Conservation (phyloP, 1,140 invertebrate genomes). For the Pemphigus obesinymphae region DNA sequence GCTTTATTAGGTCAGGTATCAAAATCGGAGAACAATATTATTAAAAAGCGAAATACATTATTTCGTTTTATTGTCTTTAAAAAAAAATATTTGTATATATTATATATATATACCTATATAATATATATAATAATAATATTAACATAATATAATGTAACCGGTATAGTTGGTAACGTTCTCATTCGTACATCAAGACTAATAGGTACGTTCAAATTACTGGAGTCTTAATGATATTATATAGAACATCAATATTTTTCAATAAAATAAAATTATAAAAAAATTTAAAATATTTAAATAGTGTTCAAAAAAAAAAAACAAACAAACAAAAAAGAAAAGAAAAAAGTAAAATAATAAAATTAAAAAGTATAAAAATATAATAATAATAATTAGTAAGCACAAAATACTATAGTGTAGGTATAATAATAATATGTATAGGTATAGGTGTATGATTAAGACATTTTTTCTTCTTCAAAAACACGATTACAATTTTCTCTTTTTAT, state of each 20-base stretch:
- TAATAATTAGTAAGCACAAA: slow-evolving; percentile 21
- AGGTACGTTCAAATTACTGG: background rate
- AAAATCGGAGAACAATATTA: background rate
- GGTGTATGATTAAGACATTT: background rate
- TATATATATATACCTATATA: background rate
- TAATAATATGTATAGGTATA: background rate
- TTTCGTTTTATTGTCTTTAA: slow-evolving; percentile 4
- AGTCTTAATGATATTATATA: background rate
- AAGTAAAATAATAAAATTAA: background rate
- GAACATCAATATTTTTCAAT: no score
- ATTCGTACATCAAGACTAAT: background rate
- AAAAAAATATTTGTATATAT: background rate
- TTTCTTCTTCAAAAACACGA: background rate
- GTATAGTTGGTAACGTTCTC: no score
- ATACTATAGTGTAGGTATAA: no score
- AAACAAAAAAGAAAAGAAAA: background rate
- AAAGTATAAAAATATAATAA: slow-evolving; percentile 12
- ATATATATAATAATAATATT: background rate
- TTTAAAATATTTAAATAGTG: background rate
- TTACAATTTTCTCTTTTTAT: background rate
- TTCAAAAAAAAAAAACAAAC: no score
- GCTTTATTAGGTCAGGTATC: no score
- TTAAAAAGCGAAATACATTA: background rate
- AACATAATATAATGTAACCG: background rate
- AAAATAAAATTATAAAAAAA: background rate